phyloP scores from a whole-genome alignment of 2,888 invertebrate genomes.

The Autographa gamma region DNA sequence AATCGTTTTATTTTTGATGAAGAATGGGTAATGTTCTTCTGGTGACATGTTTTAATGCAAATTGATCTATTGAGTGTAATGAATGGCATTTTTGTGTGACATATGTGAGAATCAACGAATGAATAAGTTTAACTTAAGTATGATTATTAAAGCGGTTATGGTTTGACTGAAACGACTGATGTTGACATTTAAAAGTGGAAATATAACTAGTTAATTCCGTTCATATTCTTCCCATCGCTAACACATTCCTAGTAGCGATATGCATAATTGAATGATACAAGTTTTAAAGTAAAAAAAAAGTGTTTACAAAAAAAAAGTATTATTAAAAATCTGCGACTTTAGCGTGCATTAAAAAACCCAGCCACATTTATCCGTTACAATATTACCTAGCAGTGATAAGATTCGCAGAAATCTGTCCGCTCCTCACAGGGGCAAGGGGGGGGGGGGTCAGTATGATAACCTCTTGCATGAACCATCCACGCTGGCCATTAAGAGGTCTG shows the following conservation, averaged over 20 bases:
- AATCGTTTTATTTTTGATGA: not conserved
- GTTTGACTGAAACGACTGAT: too few relatives aligned
- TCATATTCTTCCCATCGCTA: too few relatives aligned
- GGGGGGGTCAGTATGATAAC: constrained; percentile 39
- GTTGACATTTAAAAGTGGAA: too few relatives aligned
- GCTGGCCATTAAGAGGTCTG: constrained; percentile 16
- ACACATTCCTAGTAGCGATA: too few relatives aligned
- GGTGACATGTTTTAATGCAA: not conserved
- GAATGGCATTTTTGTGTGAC: not conserved
- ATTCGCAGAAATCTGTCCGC: constrained; percentile 58
- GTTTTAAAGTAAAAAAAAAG: too few relatives aligned
- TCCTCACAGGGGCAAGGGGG: constrained; percentile 19
- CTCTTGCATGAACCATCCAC: constrained; percentile 30
- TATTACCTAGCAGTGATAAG: constrained; percentile 48
- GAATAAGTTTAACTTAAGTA: not conserved
- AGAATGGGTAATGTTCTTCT: constrained; percentile 6
- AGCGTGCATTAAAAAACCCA: constrained; percentile 30
- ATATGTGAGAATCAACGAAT: not conserved
- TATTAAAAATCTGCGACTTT: too few relatives aligned
- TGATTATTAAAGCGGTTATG: constrained; percentile 13
- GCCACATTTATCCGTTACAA: constrained; percentile 38
- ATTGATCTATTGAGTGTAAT: not conserved
- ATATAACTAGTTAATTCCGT: too few relatives aligned
- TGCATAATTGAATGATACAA: too few relatives aligned
- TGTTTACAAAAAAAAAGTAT: too few relatives aligned